A percentile compares a stretch with the other conserved stretches of the same genome.
Conservation (phyloP, 92 coral and sea anemone genomes). For the Scolanthus callimorphus region DNA sequence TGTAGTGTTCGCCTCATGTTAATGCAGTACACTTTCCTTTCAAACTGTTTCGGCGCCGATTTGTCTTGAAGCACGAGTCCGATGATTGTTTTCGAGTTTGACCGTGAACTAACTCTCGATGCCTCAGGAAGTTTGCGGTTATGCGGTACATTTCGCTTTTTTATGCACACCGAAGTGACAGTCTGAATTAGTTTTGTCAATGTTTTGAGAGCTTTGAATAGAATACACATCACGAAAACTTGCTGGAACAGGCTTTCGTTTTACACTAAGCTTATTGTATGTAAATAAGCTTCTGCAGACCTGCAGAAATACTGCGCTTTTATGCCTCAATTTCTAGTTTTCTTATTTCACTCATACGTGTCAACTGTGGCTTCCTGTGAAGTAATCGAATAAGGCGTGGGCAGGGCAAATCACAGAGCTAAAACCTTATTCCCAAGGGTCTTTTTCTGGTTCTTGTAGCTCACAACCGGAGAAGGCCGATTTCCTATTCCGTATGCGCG, state of each 20-base stretch:
- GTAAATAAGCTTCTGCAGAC: not conserved
- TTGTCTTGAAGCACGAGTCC: not conserved
- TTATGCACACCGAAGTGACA: too few relatives aligned
- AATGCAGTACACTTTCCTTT: too few relatives aligned
- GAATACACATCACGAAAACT: too few relatives aligned
- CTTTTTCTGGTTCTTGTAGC: not conserved
- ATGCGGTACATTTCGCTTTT: not conserved
- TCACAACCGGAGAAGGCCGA: not conserved
- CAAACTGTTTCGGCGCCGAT: too few relatives aligned
- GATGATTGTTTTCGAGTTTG: not conserved
- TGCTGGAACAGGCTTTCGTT: not conserved
- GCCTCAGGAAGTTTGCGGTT: not conserved
- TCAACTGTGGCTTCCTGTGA: conserved; percentile 35
- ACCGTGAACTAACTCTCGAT: not conserved
- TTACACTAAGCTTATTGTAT: not conserved
- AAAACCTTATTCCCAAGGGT: conserved; percentile 5
- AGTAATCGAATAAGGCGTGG: conserved; percentile 27
- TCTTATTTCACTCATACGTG: conserved; percentile 9
- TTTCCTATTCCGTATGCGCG: not conserved
- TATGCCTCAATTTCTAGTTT: not conserved
- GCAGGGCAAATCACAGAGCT: not conserved
- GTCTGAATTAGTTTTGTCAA: too few relatives aligned
- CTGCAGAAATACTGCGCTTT: conserved; percentile 26
- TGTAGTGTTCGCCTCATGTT: too few relatives aligned
- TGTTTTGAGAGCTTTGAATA: conserved; percentile 61